Percentiles rank a stretch among this genome's conserved stretches.
Conservation (phyloP, 53 echinoderm and acorn worm genomes). For the Apostichopus leukothele region DNA sequence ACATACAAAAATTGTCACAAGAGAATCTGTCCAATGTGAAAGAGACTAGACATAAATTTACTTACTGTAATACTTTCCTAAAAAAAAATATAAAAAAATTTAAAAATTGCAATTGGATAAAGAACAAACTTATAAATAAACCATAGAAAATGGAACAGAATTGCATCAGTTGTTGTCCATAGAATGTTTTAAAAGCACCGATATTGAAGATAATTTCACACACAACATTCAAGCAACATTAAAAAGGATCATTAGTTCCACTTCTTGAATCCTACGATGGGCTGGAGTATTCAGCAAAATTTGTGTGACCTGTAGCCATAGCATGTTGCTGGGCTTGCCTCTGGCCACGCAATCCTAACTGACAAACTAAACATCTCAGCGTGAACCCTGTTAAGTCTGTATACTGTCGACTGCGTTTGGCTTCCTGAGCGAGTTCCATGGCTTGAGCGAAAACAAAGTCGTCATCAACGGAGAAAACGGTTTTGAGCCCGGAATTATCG, state of each 20-base stretch:
- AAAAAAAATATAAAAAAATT: too few relatives aligned
- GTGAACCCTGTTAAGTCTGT: conserved; percentile 71
- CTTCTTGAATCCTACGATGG: neutral
- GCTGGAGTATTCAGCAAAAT: conserved; percentile 68
- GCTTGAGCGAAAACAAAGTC: conserved; percentile 62
- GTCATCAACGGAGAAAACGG: conserved; percentile 59
- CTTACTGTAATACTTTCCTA: too few relatives aligned
- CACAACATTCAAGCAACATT: neutral
- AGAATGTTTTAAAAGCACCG: neutral
- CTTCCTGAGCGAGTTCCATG: conserved; percentile 65
- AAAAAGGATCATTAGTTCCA: neutral
- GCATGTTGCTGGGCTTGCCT: conserved; percentile 77
- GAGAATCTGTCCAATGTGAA: too few relatives aligned
- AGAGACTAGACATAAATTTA: too few relatives aligned
- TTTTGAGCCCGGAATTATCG: conserved; percentile 26
- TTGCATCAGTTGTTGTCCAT: neutral
- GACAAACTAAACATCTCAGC: conserved; percentile 67
- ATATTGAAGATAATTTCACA: neutral
- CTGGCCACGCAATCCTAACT: conserved; percentile 68
- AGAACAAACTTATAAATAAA: neutral
- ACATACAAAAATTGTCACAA: too few relatives aligned
- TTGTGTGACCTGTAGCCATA: conserved; percentile 69
- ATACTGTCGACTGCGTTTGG: conserved; percentile 68
- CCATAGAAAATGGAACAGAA: neutral
- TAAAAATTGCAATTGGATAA: neutral